Evolutionary conservation across 1,140 invertebrate species (phyloP).

Genomic region (Hyposmocoma kahamanoa): DNA sequence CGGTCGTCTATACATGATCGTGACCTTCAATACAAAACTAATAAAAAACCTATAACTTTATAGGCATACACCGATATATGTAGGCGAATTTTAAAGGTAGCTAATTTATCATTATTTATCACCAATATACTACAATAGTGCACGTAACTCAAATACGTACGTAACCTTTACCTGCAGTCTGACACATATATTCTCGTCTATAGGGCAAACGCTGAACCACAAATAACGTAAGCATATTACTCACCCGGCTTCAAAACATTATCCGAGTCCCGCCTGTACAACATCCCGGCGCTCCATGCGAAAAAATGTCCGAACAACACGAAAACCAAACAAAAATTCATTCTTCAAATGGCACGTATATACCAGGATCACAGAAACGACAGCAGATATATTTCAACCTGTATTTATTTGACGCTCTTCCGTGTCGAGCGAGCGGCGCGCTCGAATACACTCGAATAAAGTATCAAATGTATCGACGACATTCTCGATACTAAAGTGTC

Average conservation of each 20-base stretch:
- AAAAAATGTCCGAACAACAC: conserved; percentile 57
- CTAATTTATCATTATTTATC: no score
- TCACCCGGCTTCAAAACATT: conserved; percentile 63
- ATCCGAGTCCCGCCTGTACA: conserved; percentile 56
- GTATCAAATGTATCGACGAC: conserved; percentile 62
- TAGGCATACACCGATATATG: no score
- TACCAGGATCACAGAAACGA: conserved; percentile 58
- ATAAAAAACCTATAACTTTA: no score
- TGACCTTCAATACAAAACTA: no score
- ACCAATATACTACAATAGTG: neutral
- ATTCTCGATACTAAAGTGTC: conserved; percentile 62
- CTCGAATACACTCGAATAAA: conserved; percentile 60
- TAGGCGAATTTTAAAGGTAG: no score
- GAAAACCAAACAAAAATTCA: conserved; percentile 67
- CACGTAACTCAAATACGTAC: no score
- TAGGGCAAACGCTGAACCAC: no score
- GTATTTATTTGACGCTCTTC: conserved; percentile 69
- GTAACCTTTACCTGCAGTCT: no score
- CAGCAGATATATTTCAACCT: conserved; percentile 63
- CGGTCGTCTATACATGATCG: no score
- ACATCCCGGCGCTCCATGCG: conserved; percentile 46
- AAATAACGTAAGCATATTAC: no score
- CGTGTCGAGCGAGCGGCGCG: conserved; percentile 49
- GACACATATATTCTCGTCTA: no score
- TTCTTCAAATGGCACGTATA: conserved; percentile 54